Percentiles rank a stretch among this genome's conserved stretches.
Evolutionary conservation across 2,888 invertebrate genomes (phyloP).

Genomic region (Volucella inanis): DNA sequence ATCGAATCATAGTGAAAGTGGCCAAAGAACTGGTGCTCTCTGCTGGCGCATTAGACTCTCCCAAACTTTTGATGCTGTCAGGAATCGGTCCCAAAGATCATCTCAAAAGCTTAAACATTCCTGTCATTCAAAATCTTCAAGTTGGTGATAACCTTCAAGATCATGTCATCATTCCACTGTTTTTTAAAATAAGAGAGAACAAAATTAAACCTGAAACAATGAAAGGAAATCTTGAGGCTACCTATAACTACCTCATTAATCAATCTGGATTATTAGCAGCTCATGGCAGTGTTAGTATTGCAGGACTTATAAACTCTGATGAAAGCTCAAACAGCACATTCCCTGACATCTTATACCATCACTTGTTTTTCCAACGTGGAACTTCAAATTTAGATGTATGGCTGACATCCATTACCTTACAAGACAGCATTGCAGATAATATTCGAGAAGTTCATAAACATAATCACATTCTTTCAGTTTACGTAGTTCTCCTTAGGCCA

Average conservation of each 20-base stretch:
- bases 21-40: conserved; percentile 80
- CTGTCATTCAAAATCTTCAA: conserved; percentile 76
- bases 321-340: conserved; percentile 83
- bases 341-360: conserved; percentile 85
- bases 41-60: conserved; percentile 80
- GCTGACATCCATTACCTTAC: conserved; percentile 39
- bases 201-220: conserved; percentile 73
- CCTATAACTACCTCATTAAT: conserved; percentile 83
- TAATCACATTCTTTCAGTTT: conserved; percentile 62
- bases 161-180: conserved; percentile 86
- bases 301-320: conserved; percentile 85
- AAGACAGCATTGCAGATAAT: conserved; percentile 39
- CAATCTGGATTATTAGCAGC: conserved; percentile 83
- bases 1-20: conserved; percentile 75
- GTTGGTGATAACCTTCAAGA: conserved; percentile 92
- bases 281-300: conserved; percentile 82
- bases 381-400: conserved; percentile 64
- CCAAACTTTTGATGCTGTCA: conserved; percentile 81
- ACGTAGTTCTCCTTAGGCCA: conserved; percentile 78
- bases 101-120: conserved; percentile 76
- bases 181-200: conserved; percentile 81
- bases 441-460: conserved; percentile 42
- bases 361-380: conserved; percentile 81
- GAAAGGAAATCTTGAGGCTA: conserved; percentile 78
- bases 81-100: conserved; percentile 80